Evolutionary conservation across 2,797 vertebrate genomes (phyloP).

Genomic region (Acrossocheilus fasciatus): DNA sequence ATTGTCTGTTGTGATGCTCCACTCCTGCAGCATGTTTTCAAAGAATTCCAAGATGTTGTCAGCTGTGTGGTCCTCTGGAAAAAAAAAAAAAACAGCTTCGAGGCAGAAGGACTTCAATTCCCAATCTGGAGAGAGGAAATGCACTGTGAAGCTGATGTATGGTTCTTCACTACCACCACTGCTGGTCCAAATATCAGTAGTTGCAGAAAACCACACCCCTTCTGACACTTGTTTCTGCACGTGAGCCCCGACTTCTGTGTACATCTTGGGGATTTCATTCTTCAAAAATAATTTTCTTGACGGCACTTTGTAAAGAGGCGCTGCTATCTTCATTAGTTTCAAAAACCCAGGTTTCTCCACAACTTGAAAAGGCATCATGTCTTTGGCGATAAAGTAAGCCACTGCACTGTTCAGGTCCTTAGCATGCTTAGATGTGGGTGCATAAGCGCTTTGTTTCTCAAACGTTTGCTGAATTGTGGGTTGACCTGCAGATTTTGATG

Average conservation of each 20-base stretch:
- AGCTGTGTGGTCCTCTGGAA: neutral
- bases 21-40: conserved; percentile 7
- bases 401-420: neutral
- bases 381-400: conserved; percentile 1
- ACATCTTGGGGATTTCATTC: conserved; percentile 26
- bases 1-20: conserved; percentile 23
- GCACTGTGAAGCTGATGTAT: neutral
- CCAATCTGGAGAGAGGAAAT: conserved; percentile 16
- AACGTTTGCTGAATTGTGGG: neutral
- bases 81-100: neutral
- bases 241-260: conserved; percentile 5
- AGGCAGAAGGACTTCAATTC: neutral
- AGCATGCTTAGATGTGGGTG: neutral
- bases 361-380: conserved; percentile 9
- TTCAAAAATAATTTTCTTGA: neutral
- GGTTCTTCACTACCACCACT: neutral
- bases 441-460: neutral
- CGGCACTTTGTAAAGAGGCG: neutral
- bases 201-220: conserved; percentile 2
- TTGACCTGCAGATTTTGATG: neutral
- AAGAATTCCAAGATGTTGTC: conserved; percentile 3
- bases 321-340: neutral
- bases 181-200: no score
- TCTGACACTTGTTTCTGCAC: conserved; percentile 36
- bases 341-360: neutral